A percentile compares a stretch with the other conserved stretches of the same genome.
phyloP scores from a whole-genome alignment of 1,140 invertebrate genomes.

The Caerostris darwini region DNA sequence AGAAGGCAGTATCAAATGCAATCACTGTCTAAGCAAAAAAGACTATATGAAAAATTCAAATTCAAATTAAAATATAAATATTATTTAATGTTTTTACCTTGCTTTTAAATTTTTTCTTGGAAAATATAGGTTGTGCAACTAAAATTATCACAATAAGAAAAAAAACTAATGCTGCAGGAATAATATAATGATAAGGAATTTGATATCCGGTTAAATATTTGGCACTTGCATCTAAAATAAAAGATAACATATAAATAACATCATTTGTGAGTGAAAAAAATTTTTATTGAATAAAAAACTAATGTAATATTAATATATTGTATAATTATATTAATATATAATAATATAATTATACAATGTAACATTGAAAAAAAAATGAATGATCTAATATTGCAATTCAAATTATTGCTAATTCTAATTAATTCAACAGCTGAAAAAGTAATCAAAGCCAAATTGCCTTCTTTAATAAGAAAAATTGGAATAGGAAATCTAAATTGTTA shows the following conservation, averaged over 20 bases:
- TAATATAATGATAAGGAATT: conserved; percentile 1
- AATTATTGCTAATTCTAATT: too few relatives aligned
- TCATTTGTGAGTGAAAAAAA: neutral
- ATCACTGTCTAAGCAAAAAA: neutral
- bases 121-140: neutral
- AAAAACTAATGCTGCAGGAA: neutral
- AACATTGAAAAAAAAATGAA: too few relatives aligned
- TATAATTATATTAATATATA: too few relatives aligned
- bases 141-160: neutral
- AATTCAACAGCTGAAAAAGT: too few relatives aligned
- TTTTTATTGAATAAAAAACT: neutral
- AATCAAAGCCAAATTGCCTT: too few relatives aligned
- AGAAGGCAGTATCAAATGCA: too few relatives aligned
- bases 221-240: neutral
- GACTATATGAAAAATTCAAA: neutral
- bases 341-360: too few relatives aligned
- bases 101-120: neutral
- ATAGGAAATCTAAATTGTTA: too few relatives aligned
- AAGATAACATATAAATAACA: neutral
- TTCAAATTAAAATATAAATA: neutral
- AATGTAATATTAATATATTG: neutral
- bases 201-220: neutral
- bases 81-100: neutral
- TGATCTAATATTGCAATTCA: too few relatives aligned
- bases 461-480: too few relatives aligned